Evolutionary conservation across 2,888 invertebrate species (phyloP), one percentile per base, ranked within the genome.

Genomic region (Dysmachus trigonus): DNA sequence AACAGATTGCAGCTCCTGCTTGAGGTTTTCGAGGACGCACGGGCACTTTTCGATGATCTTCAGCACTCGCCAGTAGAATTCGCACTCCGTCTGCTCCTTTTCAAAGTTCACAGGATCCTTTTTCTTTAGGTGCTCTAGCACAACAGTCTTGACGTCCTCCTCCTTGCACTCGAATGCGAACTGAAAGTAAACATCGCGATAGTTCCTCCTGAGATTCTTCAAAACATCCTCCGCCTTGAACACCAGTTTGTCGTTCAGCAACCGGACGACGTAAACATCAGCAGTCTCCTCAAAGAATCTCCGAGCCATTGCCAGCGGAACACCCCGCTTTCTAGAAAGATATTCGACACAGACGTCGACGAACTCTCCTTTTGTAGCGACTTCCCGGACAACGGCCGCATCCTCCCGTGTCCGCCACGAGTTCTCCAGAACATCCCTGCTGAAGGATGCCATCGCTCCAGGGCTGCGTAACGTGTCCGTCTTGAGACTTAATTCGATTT

Each of bases 111-210:
- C 87, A 22, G 93, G 92, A 10, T 92, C 91, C 38, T 93, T 92
- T 87, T 94, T 94, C 72, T 93, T 93, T 86, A 96, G 91, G 90
- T 96, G 94, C 81, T 94, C 94, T 22, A 95, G 94, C 88, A 96
- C 93, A 88, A 95, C 94, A 88, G 95, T 94, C 89, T 95, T 93
- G 79, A 95, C 92, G 38, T 93, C 93, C 87, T 93, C 93, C 87
- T 95, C 93, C 51, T 92, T 91, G 53, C 95, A 94, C 77, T 94
- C 93, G 87, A 93, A 91, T 18, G 95, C 95, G 73, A 95, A 91
- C 86, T 92, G 91, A 82, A 90, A 91, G 79, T 91, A 92, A 47
- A 91, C 90, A 74, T 90, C 90, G 87, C 90, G 90, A 0, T 91
- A 90, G 86, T 92, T 90, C 2, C 91, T 88, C 0, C 91, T 89